Base-by-base conservation (phyloP, 1,140 invertebrate genomes). In the Drosophila albomicans region DNA sequence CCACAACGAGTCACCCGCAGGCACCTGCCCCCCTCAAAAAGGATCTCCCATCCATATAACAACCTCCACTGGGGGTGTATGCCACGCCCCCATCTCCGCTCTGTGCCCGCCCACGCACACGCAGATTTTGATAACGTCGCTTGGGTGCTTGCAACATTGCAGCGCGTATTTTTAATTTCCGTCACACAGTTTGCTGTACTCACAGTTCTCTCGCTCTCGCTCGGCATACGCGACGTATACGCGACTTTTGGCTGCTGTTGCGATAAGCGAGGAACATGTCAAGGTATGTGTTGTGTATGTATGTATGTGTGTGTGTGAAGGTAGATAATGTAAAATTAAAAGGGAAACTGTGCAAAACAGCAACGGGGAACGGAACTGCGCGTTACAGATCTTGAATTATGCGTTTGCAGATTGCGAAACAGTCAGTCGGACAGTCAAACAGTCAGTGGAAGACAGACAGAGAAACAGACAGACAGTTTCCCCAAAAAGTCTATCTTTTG, bases 121-220 rank as follows among this genome's bases (percentile, higher is more conserved):
- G 71, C 78, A 74, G 86, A 90, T 90, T 89, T 81, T 89, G 85
- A 89, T 89, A 89, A 89, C 78, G 81, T 89, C 85, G 82, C 79
- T 82, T 80, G 74, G 70, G 80, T 80, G 77, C 84, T 81, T 89
- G 85, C 85, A 88, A 88, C 85, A 88, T 89, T 89, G 85, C 86
- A 89, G 78, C 85, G 86, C 86, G 85, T 89, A 90, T 89, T 89
- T 89, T 89, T 89, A 89, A 89, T 89, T 89, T 89, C 85, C 85
- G 85, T 89, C 85, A 79, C 85, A 79, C 67, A 84, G 74, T 30
- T 66, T 59, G 64, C 73, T 59, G 54, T 71, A 61, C 77, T 68
- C 52, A 66, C 57, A 38, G 62, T 48, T 48, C 75, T 67, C 54
- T 58, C 11, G 11, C 35, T 25, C 48, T 35, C 32, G 43, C 48